phyloP scores from a whole-genome alignment of 2,113 vertebrate genomes.

The Tachuris rubrigastra region DNA sequence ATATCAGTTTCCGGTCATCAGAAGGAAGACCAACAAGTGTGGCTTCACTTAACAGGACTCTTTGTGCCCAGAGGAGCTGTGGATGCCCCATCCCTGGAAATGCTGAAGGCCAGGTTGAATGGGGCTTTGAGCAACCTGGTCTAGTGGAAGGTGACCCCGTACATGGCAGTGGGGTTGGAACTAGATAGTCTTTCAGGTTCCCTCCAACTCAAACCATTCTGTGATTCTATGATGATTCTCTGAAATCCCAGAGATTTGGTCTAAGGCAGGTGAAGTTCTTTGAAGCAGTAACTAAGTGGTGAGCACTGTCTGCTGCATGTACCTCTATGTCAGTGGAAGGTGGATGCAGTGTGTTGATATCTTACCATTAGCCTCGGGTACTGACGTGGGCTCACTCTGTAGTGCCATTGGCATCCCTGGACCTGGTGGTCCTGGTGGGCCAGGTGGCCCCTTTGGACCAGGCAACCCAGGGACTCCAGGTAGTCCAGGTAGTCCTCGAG shows the following conservation, averaged over 20 bases:
- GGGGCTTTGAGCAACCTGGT: not conserved
- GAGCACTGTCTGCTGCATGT: not conserved
- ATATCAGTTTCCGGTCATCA: not conserved
- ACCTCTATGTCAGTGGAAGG: not conserved
- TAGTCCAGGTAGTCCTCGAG: conserved; percentile 82
- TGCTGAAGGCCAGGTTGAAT: not conserved
- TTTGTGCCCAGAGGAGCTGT: not conserved
- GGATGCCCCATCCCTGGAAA: not conserved
- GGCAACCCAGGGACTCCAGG: conserved; percentile 82
- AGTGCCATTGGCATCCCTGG: conserved; percentile 75
- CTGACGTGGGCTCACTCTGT: conserved; percentile 70
- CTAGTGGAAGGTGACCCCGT: not conserved
- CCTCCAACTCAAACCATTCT: not conserved
- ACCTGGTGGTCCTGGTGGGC: conserved; percentile 65
- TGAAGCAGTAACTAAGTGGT: not conserved
- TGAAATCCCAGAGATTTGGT: not conserved
- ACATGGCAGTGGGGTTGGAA: not conserved
- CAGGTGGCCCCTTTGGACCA: conserved; percentile 81
- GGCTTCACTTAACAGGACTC: not conserved
- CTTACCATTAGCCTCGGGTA: conserved; percentile 74
- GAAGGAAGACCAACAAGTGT: not conserved
- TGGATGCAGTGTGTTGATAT: fast-evolving
- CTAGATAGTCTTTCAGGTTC: not conserved
- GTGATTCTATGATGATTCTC: not conserved
- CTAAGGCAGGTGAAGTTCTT: not conserved